Base-by-base conservation (phyloP, 2,797 vertebrate genomes). In the Oryzias sinensis region DNA sequence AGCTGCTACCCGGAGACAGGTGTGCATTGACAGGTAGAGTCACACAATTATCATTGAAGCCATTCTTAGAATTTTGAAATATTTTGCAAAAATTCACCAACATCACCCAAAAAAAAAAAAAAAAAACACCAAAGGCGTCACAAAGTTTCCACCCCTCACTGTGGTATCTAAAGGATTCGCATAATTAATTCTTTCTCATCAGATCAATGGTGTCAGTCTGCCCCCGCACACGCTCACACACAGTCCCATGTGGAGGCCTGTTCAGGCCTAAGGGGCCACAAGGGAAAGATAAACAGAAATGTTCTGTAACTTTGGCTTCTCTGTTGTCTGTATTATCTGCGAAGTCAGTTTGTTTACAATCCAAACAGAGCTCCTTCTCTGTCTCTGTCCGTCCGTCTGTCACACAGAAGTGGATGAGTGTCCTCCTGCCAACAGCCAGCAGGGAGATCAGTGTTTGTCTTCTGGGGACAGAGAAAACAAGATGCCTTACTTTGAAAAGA, bases 231-330 rank as follows among this genome's bases (percentile, higher is more conserved):
- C 54, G 22, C 22, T 18, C 59, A 55, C 13, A 44, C 5, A n/a
- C 15, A 53, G 17, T 52, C 49, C 43, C 51, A 58, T 49, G 62
- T 24, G 18, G 43, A 66, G 74, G 65, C 59, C 71, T 70, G 65
- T 63, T 41, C 56, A 22, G 62, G 57, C 63, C 55, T 53, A 67
- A 45, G 70, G 45, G 56, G 48, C 4, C 17, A 62, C 8, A 11
- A 17, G 27, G 61, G 58, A 53, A 68, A 60, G 53, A 74, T 66
- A 78, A 84, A 85, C 77, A 82, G 18, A 72, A 72, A 76, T 82
- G 76, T 83, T 72, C 74, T 60, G 47, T 50, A 65, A 59, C 66
- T 66, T 63, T 56, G 72, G 51, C 53, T 76, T 46, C 41, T 68
- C 63, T 72, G 64, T 67, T 70, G 44, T 68, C 53, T 72, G 65